phyloP scores from a whole-genome alignment of 2,888 invertebrate species.

The Drosophila fulvimacula region DNA sequence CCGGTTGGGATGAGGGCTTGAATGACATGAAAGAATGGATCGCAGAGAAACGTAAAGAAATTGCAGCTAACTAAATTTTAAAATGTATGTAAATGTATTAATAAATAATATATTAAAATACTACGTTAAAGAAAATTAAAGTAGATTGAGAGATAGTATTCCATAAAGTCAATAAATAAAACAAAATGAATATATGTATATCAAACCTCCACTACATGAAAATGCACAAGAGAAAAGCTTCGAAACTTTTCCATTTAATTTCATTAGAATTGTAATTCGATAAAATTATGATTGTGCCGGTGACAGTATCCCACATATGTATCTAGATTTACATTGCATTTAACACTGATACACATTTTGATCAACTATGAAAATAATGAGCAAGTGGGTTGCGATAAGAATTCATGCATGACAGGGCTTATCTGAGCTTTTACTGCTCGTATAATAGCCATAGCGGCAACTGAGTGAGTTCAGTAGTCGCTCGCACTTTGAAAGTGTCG shows the following conservation, averaged over 20 bases:
- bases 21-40: constrained; percentile 24
- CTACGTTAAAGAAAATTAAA: too few species aligned
- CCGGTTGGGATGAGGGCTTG: constrained; percentile 85
- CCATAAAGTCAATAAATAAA: too few species aligned
- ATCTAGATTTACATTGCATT: not conserved
- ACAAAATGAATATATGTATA: too few species aligned
- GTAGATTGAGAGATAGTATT: too few species aligned
- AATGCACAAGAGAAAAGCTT: not conserved
- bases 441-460: constrained; percentile 21
- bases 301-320: not conserved
- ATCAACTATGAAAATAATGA: not conserved
- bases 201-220: too few species aligned
- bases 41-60: constrained; percentile 5
- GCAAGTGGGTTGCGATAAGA: not conserved
- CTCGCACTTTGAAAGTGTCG: constrained; percentile 5
- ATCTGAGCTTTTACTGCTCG: not conserved
- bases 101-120: too few species aligned
- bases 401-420: not conserved
- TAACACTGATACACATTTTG: not conserved
- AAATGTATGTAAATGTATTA: too few species aligned
- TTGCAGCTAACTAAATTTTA: not conserved
- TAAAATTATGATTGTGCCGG: not conserved
- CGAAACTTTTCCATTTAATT: too few species aligned
- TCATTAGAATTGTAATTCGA: not conserved
- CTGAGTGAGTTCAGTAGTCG: constrained; percentile 29